phyloP scores from a whole-genome alignment of 2,888 invertebrate genomes.

The Apamea monoglypha region DNA sequence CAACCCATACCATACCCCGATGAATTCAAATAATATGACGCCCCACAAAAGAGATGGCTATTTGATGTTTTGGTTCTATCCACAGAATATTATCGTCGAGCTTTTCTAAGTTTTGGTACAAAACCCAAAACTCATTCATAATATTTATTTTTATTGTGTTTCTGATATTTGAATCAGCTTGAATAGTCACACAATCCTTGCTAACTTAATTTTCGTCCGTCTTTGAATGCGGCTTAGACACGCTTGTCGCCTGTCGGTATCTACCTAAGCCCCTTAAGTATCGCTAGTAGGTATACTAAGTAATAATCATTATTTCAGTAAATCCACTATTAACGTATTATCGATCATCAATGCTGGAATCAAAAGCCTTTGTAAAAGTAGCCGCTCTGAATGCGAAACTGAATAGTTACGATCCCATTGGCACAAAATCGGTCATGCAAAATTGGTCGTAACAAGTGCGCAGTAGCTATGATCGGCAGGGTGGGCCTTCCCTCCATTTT shows the following conservation, averaged over 20 bases:
- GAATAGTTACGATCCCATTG: conserved; percentile 2
- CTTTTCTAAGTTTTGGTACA: not conserved
- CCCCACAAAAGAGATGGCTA: conserved; percentile 46
- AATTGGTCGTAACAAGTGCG: conserved; percentile 74
- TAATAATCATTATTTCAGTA: conserved; percentile 5
- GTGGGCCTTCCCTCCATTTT: conserved; percentile 73
- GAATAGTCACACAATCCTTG: conserved; percentile 1
- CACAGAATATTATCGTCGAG: conserved; percentile 51
- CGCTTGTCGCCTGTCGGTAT: not conserved
- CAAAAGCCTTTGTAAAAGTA: not conserved
- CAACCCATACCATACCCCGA: conserved; percentile 58
- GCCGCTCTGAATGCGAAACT: not conserved
- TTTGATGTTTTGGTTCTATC: conserved; percentile 61
- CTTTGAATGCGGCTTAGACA: not conserved
- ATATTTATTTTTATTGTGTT: not conserved
- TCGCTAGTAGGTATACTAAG: not conserved
- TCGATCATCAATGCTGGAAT: not conserved
- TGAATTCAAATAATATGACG: conserved; percentile 64
- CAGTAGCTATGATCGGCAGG: conserved; percentile 70
- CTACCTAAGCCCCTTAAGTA: not conserved
- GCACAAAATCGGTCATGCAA: conserved; percentile 54
- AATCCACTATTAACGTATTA: not conserved
- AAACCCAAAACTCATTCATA: not conserved
- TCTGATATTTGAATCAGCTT: not conserved
- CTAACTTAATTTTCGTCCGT: not conserved